Evolutionary conservation across 2,797 vertebrate genomes (phyloP), one percentile per base, ranked within the genome.

Genomic region (Danio albolineatus): DNA sequence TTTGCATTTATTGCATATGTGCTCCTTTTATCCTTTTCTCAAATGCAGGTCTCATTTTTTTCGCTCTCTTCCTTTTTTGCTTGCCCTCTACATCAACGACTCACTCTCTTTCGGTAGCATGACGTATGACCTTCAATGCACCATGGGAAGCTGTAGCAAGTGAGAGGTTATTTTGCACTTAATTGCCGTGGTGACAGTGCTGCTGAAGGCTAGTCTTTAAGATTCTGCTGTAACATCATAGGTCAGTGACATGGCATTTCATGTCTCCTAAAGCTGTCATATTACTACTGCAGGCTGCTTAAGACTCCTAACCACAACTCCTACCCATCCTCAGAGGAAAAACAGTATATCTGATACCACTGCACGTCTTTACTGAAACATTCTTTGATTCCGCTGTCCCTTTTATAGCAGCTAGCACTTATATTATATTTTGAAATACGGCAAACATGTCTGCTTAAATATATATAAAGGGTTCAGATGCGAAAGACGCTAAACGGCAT

Each of bases 121-220:
- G 43, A 78, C 38, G 48, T 75, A 46, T 81, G 81, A 80, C 62
- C 71, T 80, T 83, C 77, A 77, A 19, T 61, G 64, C 62, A 71
- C 76, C 76, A 56, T 76, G 75, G 60, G 82, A 85, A 80, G 53
- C 53, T 71, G 64, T 57, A 56, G 53, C 74, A 74, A 84, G 74
- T 74, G 78, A 81, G 81, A 76, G 74, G 73, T 89, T 85, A 82
- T 81, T 87, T 73, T 66, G 51, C 78, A 62, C 69, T 79, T 85
- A 79, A 80, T 67, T 84, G 75, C 77, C 78, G 28, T 53, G 48
- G 53, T 84, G 71, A 81, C 73, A 78, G 62, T 60, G 41, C 64
- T 54, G 56, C 74, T 78, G 75, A 86, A 78, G 77, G 70, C 64
- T 77, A 73, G 70, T 80, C 80, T 83, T 74, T 64, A 66, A 84